These are phyloP conservation scores for Darevskia nairensis DNA, from an alignment of 2,797 vertebrate species.

Conservation along the genomic window DNA sequence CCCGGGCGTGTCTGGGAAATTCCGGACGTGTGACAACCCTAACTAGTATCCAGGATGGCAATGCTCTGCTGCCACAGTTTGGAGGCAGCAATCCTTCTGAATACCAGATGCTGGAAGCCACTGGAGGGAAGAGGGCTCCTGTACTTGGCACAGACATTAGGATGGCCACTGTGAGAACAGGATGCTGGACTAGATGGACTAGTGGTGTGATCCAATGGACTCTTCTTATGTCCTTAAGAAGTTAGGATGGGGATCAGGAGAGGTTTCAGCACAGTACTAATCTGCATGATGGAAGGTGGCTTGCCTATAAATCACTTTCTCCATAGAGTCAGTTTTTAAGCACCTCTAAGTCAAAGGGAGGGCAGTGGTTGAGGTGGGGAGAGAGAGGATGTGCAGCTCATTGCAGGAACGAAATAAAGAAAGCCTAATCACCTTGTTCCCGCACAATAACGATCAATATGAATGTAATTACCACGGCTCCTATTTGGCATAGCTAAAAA, in stretches of 20 bases:
- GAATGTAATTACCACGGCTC: constrained; percentile 67
- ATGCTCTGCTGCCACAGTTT: no score
- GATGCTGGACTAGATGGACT: background rate
- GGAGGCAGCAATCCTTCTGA: no score
- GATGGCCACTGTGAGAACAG: background rate
- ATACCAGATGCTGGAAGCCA: no score
- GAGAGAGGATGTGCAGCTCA: background rate
- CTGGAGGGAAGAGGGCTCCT: no score
- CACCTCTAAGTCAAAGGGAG: background rate
- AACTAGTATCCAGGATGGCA: no score
- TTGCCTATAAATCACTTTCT: background rate
- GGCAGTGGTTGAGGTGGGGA: background rate
- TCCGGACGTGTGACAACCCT: no score
- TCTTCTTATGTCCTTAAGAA: background rate
- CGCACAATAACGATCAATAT: constrained; percentile 58
- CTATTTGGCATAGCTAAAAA: constrained; percentile 63
- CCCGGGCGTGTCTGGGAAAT: no score
- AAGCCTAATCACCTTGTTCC: constrained; percentile 47
- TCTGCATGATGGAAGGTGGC: background rate
- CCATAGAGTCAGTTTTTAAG: background rate
- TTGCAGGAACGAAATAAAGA: background rate
- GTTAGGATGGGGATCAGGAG: no score
- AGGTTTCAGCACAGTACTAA: no score
- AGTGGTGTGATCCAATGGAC: background rate
- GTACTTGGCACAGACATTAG: no score